Evolutionary conservation across 1,140 invertebrate genomes (phyloP).

Genomic region (Orchesella cincta): DNA sequence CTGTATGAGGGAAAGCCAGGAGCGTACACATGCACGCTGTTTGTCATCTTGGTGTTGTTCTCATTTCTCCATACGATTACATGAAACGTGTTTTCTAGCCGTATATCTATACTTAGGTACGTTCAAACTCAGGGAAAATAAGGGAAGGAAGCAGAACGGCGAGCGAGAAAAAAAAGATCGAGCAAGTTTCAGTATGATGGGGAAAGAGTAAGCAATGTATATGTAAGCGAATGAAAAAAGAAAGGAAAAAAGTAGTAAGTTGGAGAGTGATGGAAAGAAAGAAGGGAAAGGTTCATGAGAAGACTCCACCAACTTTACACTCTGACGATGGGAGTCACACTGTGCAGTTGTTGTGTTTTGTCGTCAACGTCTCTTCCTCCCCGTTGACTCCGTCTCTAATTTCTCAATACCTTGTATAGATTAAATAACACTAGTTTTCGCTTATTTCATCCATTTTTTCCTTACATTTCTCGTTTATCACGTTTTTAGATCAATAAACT

Average conservation of each 20-base stretch:
- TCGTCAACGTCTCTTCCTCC: slow-evolving; percentile 27
- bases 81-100: not conserved
- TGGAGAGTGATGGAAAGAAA: slow-evolving; percentile 18
- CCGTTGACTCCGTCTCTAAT: slow-evolving; percentile 25
- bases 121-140: not conserved
- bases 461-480: not conserved
- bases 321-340: slow-evolving; percentile 26
- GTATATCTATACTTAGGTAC: not conserved
- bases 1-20: not conserved
- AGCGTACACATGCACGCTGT: slow-evolving; percentile 24
- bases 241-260: not conserved
- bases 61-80: too few species aligned
- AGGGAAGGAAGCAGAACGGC: not conserved
- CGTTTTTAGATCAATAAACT: not conserved
- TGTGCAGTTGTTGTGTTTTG: slow-evolving; percentile 26
- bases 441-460: slow-evolving; percentile 19
- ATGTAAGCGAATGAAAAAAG: not conserved
- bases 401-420: slow-evolving; percentile 27
- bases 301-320: slow-evolving; percentile 26
- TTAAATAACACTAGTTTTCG: slow-evolving; percentile 25
- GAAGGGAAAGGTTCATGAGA: slow-evolving; percentile 18
- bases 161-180: not conserved
- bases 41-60: slow-evolving; percentile 16
- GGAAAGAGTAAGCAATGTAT: not conserved
- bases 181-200: not conserved